Base-by-base conservation (phyloP, 2,113 vertebrate genomes). In the Bombycilla garrulus region DNA sequence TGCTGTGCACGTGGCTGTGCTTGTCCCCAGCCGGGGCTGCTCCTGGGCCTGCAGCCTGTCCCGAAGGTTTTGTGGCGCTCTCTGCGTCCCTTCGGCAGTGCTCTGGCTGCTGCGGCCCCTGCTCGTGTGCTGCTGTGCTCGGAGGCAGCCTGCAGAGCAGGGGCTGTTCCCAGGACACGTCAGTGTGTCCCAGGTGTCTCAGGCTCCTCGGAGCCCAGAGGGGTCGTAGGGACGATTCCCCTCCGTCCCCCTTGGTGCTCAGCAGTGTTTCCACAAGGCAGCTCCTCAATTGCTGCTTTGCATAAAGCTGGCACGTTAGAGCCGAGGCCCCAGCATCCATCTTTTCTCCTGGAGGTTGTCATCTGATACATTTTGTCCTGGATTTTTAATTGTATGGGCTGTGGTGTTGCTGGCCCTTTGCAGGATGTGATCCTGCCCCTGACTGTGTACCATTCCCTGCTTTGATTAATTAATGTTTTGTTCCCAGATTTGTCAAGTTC, bases 401-500 rank as follows among this genome's bases (percentile, higher is more conserved):
- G 4, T 65, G 77, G 40, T 17, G 53, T 10, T 51, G 8, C 86
- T 64, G 77, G 36, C 45, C 62, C 54, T 15, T 6, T 25, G 53
- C 73, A 31, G n/a, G 9, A 1, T 13, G 36, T 20, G 44, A 69
- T 40, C 28, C 88, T 89, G 57, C 90, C 36, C 2, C 12, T n/a
- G 88, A 23, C 85, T 29, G 36, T 6, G 20, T 38, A 17, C 38
- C 79, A 0, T 56, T 72, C 72, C 57, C 57, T 61, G 0, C 83
- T 87, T 81, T 81, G 94, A 96, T 93, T 93, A 95, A 95, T 95
- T 76, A 93, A 51, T 35, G 72, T 58, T 95, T 91, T 89, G 91
- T 89, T 95, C 92, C 61, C 44, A 26, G 48, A 60, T 91, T 89
- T 69, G 72, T 67, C 81, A 54, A 79, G 65, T 94, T 86, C 91